Base-by-base conservation (phyloP, 2,797 vertebrate genomes). In the Microcaecilia unicolor region DNA sequence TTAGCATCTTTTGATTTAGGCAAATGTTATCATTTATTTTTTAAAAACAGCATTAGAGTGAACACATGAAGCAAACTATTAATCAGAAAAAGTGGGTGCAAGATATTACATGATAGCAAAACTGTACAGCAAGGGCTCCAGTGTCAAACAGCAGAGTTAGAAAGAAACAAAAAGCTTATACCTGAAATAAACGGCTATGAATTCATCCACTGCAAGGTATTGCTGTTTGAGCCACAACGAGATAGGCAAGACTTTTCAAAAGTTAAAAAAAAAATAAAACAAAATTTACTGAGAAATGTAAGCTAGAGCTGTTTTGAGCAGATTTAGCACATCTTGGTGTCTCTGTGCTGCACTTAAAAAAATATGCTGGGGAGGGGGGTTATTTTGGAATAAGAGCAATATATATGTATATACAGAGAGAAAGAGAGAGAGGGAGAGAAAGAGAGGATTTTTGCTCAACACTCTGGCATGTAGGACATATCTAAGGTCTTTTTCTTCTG, bases 151-250 rank as follows among this genome's bases (percentile, higher is more conserved):
- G 41, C 23, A 71, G 17, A 37, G 4, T 19, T 42, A 34, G 37
- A 35, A 47, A 23, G 57, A 72, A 52, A 65, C 66, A 54, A 52
- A n/a, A 51, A 64, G 67, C 37, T 35, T 78, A 77, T 81, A 80
- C 74, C 71, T 83, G 76, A 54, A 74, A 58, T 33, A 57, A 76
- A 75, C 17, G 76, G 57, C 64, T 79, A 70, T 66, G 40, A 57
- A 67, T 74, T 82, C 74, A 74, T 55, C 59, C 55, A 68, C 54
- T 59, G 56, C 62, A 72, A 72, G 52, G 58, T 34, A 70, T 43
- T 70, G 74, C 24, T 69, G 64, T 45, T 44, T 60, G 45, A 59
- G 51, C 50, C 67, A 61, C 6, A 58, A 28, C 48, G 20, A 22
- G 53, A 33, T 49, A 39, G 35, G 4, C 4, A 46, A 33, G 27